Evolutionary conservation across 2,797 vertebrate species (phyloP), one percentile per base, ranked within the genome.

Genomic region (Anabacerthia variegaticeps): DNA sequence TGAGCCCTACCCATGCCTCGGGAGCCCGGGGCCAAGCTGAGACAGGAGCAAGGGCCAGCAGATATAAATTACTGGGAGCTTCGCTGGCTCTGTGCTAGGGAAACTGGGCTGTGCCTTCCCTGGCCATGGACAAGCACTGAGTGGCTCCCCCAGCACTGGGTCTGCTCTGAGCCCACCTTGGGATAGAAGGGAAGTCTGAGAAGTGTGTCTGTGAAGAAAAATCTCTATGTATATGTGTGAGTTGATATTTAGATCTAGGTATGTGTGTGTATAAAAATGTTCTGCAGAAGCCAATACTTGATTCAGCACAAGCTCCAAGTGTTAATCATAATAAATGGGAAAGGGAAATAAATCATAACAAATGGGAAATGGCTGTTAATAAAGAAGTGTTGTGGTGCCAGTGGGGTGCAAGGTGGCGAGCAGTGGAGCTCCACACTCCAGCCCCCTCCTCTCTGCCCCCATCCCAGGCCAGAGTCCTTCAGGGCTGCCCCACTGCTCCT

Each of bases 251-350:
- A 39, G 59, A 43, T 27, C 21, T 13, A 49, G 27, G 9, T n/a
- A 20, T 37, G 22, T 8, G 71, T 61, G 28, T 66, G 59, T 43
- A 56, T 80, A 71, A 52, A 69, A 85, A 20, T 3, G 36, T 49
- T 32, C 74, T 63, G 58, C 56, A 83, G 80, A 80, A 94, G 61
- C 78, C 84, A 80, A 5, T 71, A 49, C 43, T 82, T 79, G 89
- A 77, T 91, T 72, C 81, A 71, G 65, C 17, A 7, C 89, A 85
- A 79, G 56, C 85, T 89, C 22, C 37, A 52, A 48, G 78, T 46
- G 89, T 80, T 94, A 91, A 93, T 80, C 54, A 43, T 62, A 83
- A 89, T 54, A 89, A 85, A 71, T 32, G 37, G 61, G 34, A 76
- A 66, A 85, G 27, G 52, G 71, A 91, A 85, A 43, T 54, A 87